Base-by-base conservation (phyloP, 2,113 vertebrate genomes). In the Trichomycterus rosablanca region DNA sequence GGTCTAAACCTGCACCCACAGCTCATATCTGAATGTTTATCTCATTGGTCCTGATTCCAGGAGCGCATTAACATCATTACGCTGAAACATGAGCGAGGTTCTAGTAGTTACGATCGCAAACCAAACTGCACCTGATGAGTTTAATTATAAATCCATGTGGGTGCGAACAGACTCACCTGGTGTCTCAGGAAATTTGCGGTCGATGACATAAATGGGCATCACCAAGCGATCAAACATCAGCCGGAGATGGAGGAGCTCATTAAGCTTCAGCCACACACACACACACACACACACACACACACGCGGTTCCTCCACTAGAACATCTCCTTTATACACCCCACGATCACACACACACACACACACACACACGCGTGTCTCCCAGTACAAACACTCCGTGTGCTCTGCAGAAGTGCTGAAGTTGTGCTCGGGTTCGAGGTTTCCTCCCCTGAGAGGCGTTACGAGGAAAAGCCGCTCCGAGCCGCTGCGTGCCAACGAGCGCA, bases 141-240 rank as follows among this genome's bases (percentile, higher is more conserved):
- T n/a, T n/a, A n/a, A n/a, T n/a, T n/a, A n/a, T n/a, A n/a, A n/a
- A n/a, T n/a, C n/a, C n/a, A n/a, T n/a, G n/a, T n/a, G n/a, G n/a
- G n/a, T n/a, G n/a, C n/a, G n/a, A n/a, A n/a, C n/a, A 5, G 35
- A 46, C 69, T 68, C 48, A 75, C 68, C 59, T 62, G 65, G 65
- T 68, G 61, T 69, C 56, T 67, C 73, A 66, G 65, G 57, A 73
- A 73, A 73, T 73, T 73, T 73, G 57, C 66, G 66, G 54, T 73
- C 71, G 66, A 73, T 73, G 57, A 59, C 68, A 66, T 73, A 73
- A 69, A 73, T 73, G 62, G 71, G 71, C 71, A 73, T 73, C 65
- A 71, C 68, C 60, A 44, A 61, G 44, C 46, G 60, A 48, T 68
- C 65, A 72, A 49, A 24, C 53, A 51, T 62, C 64, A 59, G 24